Percentiles rank a stretch among this genome's conserved stretches.
Conservation (phyloP, 1,140 invertebrate species). For the Rhagoletis zephyria region DNA sequence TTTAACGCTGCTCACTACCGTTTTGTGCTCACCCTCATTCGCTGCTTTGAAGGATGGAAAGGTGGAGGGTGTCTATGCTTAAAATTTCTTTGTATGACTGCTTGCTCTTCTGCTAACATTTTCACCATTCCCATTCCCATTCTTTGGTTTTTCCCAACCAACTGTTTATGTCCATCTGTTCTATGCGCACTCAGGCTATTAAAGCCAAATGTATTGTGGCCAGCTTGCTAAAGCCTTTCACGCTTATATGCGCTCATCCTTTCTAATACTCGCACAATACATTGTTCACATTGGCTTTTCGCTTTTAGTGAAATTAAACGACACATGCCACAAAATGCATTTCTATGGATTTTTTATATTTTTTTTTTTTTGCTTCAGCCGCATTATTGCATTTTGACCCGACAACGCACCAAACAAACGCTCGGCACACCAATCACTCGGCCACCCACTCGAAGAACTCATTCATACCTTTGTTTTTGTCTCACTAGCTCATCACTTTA, state of each 20-base stretch:
- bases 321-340: constrained; percentile 49
- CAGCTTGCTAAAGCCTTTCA: background rate
- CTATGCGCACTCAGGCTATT: background rate
- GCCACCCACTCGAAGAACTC: constrained; percentile 1
- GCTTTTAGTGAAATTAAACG: constrained; percentile 51
- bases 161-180: constrained; percentile 23
- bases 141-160: background rate
- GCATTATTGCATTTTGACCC: constrained; percentile 43
- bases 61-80: constrained; percentile 20
- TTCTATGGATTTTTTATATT: background rate
- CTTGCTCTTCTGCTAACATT: background rate
- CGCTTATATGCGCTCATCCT: background rate
- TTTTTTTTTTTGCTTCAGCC: background rate
- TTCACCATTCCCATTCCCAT: background rate
- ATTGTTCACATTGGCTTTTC: constrained; percentile 43
- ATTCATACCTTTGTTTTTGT: background rate
- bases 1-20: background rate
- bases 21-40: background rate
- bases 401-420: no score
- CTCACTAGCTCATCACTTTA: background rate
- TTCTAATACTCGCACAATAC: background rate
- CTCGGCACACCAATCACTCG: background rate
- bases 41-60: background rate
- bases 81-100: background rate
- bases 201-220: constrained; percentile 29